Conservation (phyloP, 2,888 invertebrate species). For the Actias luna region DNA sequence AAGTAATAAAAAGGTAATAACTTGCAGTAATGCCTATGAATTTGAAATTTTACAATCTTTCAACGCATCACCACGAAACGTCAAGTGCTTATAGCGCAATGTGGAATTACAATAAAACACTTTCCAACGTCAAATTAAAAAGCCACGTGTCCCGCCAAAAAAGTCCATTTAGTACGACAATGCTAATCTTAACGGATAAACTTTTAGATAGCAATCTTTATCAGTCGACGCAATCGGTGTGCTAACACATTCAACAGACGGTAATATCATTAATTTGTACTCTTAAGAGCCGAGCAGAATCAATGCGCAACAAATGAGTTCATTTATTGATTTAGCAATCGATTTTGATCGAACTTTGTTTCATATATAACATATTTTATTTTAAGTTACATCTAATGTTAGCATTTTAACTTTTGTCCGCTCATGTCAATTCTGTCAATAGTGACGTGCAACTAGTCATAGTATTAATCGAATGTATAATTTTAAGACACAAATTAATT, state of each 20-base stretch:
- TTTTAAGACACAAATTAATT: too few relatives aligned
- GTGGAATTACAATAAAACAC: neutral
- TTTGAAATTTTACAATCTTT: neutral
- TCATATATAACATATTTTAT: neutral
- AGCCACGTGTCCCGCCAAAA: constrained; percentile 24
- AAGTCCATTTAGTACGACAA: constrained; percentile 29
- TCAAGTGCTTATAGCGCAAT: neutral
- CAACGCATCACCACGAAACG: neutral
- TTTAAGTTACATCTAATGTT: too few relatives aligned
- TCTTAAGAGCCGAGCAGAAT: constrained; percentile 46
- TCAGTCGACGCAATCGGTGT: constrained; percentile 36
- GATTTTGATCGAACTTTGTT: constrained; percentile 16
- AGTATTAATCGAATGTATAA: too few relatives aligned
- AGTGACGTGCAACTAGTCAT: too few relatives aligned
- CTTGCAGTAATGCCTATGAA: neutral
- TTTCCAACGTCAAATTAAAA: constrained; percentile 16
- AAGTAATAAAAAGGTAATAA: too few relatives aligned
- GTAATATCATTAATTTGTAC: constrained; percentile 55
- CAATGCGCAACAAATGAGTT: constrained; percentile 68
- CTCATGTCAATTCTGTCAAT: too few relatives aligned
- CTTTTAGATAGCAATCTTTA: constrained; percentile 48
- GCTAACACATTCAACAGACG: constrained; percentile 12
- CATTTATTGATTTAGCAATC: constrained; percentile 41
- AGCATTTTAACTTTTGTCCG: too few relatives aligned
- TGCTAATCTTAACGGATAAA: constrained; percentile 40